phyloP scores from a whole-genome alignment of 2,888 invertebrate genomes.

The Acleris laterana region DNA sequence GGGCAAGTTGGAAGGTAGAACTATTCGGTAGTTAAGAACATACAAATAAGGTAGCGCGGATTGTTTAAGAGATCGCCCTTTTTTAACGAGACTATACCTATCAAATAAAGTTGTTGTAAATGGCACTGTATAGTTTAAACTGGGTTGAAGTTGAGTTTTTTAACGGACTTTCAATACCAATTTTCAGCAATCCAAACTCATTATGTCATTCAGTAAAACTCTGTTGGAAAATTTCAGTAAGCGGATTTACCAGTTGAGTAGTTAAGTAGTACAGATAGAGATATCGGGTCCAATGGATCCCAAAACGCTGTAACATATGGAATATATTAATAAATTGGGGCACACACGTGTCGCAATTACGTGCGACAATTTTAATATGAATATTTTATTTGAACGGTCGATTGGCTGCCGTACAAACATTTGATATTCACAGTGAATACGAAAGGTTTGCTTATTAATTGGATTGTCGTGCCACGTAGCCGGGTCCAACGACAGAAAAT shows the following conservation, averaged over 20 bases:
- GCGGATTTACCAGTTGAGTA: not conserved
- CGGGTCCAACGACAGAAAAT: slow-evolving; percentile 60
- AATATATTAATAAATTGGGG: slow-evolving; percentile 27
- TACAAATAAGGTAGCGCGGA: no score
- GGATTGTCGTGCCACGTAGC: slow-evolving; percentile 71
- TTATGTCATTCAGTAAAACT: not conserved
- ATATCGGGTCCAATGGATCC: slow-evolving; percentile 7
- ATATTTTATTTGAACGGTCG: slow-evolving; percentile 73
- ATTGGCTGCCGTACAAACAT: slow-evolving; percentile 69
- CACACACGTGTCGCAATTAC: slow-evolving; percentile 55
- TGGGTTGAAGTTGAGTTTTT: no score
- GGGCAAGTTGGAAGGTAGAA: no score
- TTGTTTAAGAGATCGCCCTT: no score
- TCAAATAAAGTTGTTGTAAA: no score
- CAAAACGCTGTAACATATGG: slow-evolving; percentile 22
- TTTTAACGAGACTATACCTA: no score
- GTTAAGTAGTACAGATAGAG: not conserved
- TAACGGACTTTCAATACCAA: not conserved
- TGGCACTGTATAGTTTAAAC: no score
- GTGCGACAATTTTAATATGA: slow-evolving; percentile 68
- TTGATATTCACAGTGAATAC: slow-evolving; percentile 77
- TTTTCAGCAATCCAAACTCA: not conserved
- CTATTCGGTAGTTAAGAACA: no score
- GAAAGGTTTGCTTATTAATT: slow-evolving; percentile 80
- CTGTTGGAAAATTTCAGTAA: not conserved